Percentiles rank a stretch among this genome's conserved stretches.
These are phyloP conservation scores for Dysdera silvatica DNA, from an alignment of 1,140 invertebrate genomes.

Conservation along the genomic window DNA sequence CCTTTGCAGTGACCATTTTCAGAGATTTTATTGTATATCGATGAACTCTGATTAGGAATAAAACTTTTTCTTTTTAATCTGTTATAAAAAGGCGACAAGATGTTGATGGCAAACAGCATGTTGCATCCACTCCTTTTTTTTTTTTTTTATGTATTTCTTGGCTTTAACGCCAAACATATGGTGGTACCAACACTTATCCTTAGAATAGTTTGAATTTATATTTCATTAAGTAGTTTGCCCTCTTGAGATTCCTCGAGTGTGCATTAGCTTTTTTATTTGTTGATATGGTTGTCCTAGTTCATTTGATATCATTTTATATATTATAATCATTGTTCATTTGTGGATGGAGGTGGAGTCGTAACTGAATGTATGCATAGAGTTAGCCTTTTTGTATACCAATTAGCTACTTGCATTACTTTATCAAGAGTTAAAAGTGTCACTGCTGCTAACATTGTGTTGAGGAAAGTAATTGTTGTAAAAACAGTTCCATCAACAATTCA, in stretches of 20 bases:
- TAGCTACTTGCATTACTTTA: not conserved
- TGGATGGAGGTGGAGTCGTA: too few species aligned
- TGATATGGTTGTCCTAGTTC: too few species aligned
- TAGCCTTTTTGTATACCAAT: not conserved
- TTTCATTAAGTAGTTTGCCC: too few species aligned
- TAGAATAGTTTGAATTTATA: too few species aligned
- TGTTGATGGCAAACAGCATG: not conserved
- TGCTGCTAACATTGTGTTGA: not conserved
- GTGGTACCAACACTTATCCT: constrained; percentile 27
- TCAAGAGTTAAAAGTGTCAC: not conserved
- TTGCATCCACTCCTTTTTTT: not conserved
- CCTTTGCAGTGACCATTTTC: too few species aligned
- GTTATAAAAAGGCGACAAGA: constrained; percentile 21
- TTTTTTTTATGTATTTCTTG: not conserved
- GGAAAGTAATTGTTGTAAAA: not conserved
- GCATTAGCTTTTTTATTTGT: too few species aligned
- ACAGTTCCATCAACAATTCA: not conserved
- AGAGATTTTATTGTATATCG: too few species aligned
- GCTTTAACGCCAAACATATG: constrained; percentile 10
- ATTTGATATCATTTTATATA: too few species aligned
- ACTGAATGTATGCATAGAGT: too few species aligned
- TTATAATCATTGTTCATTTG: too few species aligned
- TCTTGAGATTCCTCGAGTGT: too few species aligned
- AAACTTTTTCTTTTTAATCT: not conserved
- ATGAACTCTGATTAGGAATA: constrained; percentile 21